Evolutionary conservation across 2,888 invertebrate species (phyloP).

Genomic region (Caenorhabditis drosophilae): DNA sequence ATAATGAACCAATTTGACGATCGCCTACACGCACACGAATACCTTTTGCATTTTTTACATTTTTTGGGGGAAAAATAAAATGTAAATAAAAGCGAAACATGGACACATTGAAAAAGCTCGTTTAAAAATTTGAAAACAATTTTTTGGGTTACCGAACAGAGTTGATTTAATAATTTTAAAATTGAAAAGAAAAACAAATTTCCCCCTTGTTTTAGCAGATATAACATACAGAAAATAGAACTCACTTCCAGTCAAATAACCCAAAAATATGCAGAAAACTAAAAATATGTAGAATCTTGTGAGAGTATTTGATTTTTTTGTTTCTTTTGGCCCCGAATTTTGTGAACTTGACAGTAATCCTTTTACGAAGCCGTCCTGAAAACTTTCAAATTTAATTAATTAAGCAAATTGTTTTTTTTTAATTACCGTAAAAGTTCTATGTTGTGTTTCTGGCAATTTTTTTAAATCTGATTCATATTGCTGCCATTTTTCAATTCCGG

Average conservation of each 20-base stretch:
- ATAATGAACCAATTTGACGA: conserved; percentile 56
- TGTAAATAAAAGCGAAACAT: neutral
- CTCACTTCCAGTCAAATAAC: conserved; percentile 54
- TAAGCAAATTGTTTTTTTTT: neutral
- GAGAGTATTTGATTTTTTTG: conserved; percentile 45
- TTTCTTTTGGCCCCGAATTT: conserved; percentile 20
- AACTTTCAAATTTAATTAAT: neutral
- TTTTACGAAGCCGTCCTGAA: conserved; percentile 59
- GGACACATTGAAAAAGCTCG: neutral
- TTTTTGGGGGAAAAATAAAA: neutral
- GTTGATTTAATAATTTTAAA: too few relatives aligned
- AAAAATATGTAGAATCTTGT: conserved; percentile 57
- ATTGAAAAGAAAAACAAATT: too few relatives aligned
- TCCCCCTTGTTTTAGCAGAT: too few relatives aligned
- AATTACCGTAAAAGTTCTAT: conserved; percentile 51
- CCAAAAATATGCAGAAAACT: conserved; percentile 47
- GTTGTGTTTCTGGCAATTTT: conserved; percentile 56
- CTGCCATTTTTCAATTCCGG: conserved; percentile 40
- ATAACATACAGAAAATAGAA: too few relatives aligned
- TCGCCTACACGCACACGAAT: conserved; percentile 63
- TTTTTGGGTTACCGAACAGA: too few relatives aligned
- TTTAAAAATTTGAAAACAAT: conserved; percentile 3
- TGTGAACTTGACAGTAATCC: conserved; percentile 43
- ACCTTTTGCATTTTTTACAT: conserved; percentile 22
- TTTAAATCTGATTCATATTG: conserved; percentile 57